Evolutionary conservation across 2,888 invertebrate species (phyloP).

Genomic region (Copidosoma aretas): DNA sequence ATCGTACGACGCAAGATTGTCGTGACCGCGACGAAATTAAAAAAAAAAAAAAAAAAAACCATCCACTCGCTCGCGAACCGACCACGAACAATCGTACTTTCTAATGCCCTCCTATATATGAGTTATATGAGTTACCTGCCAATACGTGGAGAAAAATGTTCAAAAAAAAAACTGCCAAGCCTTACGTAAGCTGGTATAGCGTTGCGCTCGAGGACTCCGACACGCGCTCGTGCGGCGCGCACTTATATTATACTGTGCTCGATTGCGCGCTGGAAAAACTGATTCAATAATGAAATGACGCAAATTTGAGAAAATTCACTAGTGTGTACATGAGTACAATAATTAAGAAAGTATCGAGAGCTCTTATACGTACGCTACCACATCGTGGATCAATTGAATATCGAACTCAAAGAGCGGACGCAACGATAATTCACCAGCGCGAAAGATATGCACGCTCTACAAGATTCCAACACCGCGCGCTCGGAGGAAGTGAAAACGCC

Average conservation of each 20-base stretch:
- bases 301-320: slow-evolving; percentile 1
- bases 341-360: too few relatives aligned
- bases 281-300: slow-evolving; percentile 11
- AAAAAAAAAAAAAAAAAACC: slow-evolving; percentile 7
- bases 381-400: too few relatives aligned
- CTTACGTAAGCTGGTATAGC: slow-evolving; percentile 13
- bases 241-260: not conserved
- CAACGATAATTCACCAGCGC: too few relatives aligned
- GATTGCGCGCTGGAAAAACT: too few relatives aligned
- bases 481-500: not conserved
- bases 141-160: too few relatives aligned
- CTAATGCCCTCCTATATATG: slow-evolving; percentile 21
- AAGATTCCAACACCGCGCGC: not conserved
- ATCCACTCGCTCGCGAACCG: too few relatives aligned
- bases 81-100: slow-evolving; percentile 29
- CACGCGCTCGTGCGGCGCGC: not conserved
- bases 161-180: slow-evolving; percentile 6
- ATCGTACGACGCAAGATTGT: too few relatives aligned
- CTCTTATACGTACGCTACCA: too few relatives aligned
- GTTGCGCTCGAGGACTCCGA: slow-evolving; percentile 5
- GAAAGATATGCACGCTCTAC: too few relatives aligned
- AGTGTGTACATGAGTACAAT: not conserved
- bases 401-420: too few relatives aligned
- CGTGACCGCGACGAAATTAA: too few relatives aligned
- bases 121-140: too few relatives aligned